Evolutionary conservation across 2,797 vertebrate species (phyloP).

Genomic region (Leptodactylus fallax): DNA sequence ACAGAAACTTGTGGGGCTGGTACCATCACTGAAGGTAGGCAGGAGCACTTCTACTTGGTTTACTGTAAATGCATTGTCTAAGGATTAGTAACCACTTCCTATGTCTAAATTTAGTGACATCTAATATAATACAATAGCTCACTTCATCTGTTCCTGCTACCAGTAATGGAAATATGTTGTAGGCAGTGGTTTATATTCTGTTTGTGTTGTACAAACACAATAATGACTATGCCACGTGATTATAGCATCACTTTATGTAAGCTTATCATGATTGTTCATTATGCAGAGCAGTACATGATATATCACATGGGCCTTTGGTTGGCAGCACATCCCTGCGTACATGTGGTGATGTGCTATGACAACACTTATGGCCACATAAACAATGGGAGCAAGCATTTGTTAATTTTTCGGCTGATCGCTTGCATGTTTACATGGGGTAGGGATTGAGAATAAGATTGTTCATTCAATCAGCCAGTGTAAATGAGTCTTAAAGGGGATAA

Average conservation of each 20-base stretch:
- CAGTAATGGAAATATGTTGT: neutral
- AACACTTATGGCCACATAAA: no score
- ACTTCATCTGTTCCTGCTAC: neutral
- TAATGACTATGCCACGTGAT: neutral
- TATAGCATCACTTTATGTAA: neutral
- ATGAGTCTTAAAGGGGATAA: no score
- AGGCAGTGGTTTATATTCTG: neutral
- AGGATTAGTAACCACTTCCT: neutral
- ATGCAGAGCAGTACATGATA: no score
- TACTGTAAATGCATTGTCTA: neutral
- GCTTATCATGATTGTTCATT: neutral
- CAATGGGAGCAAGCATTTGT: no score
- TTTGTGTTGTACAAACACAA: neutral
- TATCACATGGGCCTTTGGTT: neutral
- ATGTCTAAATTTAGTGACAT: neutral
- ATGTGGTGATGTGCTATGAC: no score
- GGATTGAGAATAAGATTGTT: no score
- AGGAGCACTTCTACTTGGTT: neutral
- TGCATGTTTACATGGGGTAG: no score
- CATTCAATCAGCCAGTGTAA: no score
- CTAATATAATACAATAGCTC: neutral
- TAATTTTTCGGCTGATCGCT: no score
- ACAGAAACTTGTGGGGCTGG: slow-evolving; percentile 97
- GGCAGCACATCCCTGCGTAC: no score
- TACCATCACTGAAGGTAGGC: slow-evolving; percentile 92